A percentile compares a stretch with the other conserved stretches of the same genome.
phyloP scores from a whole-genome alignment of 2,113 vertebrate species.

The Actenoides lindsayi region DNA sequence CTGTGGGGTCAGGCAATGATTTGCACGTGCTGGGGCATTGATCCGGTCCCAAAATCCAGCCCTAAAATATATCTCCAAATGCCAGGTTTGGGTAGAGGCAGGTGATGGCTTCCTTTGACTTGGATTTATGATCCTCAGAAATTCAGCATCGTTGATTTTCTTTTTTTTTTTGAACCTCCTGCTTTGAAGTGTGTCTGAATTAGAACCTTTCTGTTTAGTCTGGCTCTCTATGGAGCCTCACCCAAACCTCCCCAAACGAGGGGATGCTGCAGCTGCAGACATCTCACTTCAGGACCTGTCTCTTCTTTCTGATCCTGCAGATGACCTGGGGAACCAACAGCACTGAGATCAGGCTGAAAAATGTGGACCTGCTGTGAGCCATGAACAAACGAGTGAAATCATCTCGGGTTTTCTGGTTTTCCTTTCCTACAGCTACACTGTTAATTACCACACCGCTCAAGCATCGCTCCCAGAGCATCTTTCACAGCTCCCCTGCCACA shows the following conservation, averaged over 20 bases:
- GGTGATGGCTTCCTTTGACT: not conserved
- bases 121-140: not conserved
- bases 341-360: not conserved
- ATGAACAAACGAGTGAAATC: not conserved
- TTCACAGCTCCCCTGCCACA: constrained; percentile 10
- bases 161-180: not conserved
- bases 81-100: not conserved
- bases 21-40: accelerated
- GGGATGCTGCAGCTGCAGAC: not conserved
- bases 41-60: not conserved
- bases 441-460: constrained; percentile 3
- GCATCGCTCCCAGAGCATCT: not conserved
- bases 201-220: not conserved
- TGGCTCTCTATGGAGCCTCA: not conserved
- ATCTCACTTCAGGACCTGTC: not conserved
- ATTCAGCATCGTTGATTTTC: not conserved
- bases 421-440: not conserved
- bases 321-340: not conserved
- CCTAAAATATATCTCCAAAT: not conserved
- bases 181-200: not conserved
- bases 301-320: not conserved
- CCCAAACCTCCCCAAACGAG: not conserved
- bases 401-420: not conserved
- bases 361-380: not conserved
- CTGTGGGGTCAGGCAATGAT: not conserved